Percentiles rank a stretch among this genome's conserved stretches.
These are phyloP conservation scores for Clarias magur DNA, from an alignment of 2,113 vertebrate genomes.

Conservation along the genomic window DNA sequence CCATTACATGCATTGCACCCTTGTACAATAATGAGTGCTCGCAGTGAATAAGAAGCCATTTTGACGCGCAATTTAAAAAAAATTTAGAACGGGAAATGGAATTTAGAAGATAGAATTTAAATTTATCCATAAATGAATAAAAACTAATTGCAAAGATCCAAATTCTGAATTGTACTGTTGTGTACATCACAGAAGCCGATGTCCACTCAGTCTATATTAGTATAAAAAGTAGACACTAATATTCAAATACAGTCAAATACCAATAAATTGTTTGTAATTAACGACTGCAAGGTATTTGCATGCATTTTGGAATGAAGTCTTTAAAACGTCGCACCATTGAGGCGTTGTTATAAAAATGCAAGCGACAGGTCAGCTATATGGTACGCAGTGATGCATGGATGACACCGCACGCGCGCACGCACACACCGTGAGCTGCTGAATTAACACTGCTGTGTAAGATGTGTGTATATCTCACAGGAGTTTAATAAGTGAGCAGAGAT, in stretches of 20 bases:
- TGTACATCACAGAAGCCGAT: too few relatives aligned
- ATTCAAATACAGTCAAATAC: not conserved
- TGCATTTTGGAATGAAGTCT: not conserved
- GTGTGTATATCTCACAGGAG: not conserved
- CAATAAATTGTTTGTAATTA: not conserved
- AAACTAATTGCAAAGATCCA: not conserved
- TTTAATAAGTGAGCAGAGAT: constrained; percentile 3
- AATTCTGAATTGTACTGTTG: not conserved
- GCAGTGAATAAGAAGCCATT: not conserved
- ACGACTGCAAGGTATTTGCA: not conserved
- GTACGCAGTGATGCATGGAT: not conserved
- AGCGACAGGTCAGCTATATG: not conserved
- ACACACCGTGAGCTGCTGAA: not conserved
- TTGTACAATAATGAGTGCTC: not conserved
- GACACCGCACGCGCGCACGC: not conserved
- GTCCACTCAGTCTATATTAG: not conserved
- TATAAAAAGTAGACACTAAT: not conserved
- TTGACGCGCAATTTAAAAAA: not conserved
- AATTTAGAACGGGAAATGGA: too few relatives aligned
- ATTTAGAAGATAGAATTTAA: too few relatives aligned
- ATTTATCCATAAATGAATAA: too few relatives aligned
- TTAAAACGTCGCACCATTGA: not conserved
- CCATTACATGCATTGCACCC: not conserved
- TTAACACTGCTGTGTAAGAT: constrained; percentile 10
- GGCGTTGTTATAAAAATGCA: not conserved